Percentiles rank a stretch among this genome's conserved stretches.
Conservation (phyloP, 92 coral and sea anemone species). For the Phenganax subtilis region DNA sequence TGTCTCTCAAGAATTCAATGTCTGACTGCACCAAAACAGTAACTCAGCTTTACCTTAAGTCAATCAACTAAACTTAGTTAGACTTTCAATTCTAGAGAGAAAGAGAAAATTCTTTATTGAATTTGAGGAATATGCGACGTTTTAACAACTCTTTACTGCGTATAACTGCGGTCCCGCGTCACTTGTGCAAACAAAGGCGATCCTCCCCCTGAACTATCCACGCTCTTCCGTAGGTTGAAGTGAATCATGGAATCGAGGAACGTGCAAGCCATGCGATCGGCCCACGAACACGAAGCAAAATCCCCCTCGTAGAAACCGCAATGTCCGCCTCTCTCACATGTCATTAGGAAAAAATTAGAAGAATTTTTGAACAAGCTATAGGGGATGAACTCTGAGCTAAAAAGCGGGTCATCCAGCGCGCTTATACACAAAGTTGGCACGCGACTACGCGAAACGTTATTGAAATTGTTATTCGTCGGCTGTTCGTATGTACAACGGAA, state of each 20-base stretch:
- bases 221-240: constrained; percentile 66
- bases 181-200: constrained; percentile 61
- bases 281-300: constrained; percentile 72
- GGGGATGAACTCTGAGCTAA: constrained; percentile 76
- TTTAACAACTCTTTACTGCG: constrained; percentile 26
- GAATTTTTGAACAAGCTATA: constrained; percentile 91
- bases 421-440: constrained; percentile 84
- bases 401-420: constrained; percentile 90
- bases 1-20: too few species aligned
- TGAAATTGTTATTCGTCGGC: constrained; percentile 59
- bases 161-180: constrained; percentile 80
- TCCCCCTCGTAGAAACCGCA: constrained; percentile 85
- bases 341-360: constrained; percentile 77
- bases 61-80: too few species aligned
- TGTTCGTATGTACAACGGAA: constrained; percentile 54
- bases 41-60: too few species aligned
- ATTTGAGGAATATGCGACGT: neutral
- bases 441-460: constrained; percentile 68
- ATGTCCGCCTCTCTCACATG: constrained; percentile 92
- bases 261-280: constrained; percentile 65
- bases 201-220: constrained; percentile 11
- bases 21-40: too few species aligned
- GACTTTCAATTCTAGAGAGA: neutral
- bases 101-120: neutral
- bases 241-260: constrained; percentile 65